These are phyloP conservation scores for Cloeon dipterum DNA, from an alignment of 2,888 invertebrate genomes.

Conservation along the genomic window DNA sequence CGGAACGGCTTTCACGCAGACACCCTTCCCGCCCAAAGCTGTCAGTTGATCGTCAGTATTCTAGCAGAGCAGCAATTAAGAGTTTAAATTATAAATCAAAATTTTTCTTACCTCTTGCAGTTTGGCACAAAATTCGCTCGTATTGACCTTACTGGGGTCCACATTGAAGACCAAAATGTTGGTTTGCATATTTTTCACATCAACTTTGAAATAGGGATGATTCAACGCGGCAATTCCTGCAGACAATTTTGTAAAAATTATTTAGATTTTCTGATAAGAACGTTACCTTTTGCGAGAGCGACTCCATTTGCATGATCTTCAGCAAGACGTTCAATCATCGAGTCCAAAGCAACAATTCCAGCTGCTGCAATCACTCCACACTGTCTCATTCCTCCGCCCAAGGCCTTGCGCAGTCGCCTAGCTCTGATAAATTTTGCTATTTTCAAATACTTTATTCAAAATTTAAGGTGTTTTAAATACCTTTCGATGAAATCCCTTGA, in stretches of 20 bases:
- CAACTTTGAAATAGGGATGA: slow-evolving; percentile 35
- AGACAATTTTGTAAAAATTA: slow-evolving; percentile 1
- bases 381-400: slow-evolving; percentile 91
- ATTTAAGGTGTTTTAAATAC: too few relatives aligned
- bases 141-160: slow-evolving; percentile 24
- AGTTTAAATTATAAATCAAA: not conserved
- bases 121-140: slow-evolving; percentile 28
- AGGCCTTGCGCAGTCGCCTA: slow-evolving; percentile 52
- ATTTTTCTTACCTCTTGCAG: slow-evolving; percentile 16
- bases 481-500: slow-evolving; percentile 42
- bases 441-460: not conserved
- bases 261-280: not conserved
- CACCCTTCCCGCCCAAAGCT: slow-evolving; percentile 4
- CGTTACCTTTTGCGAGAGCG: slow-evolving; percentile 38
- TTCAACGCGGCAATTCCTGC: slow-evolving; percentile 19
- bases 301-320: slow-evolving; percentile 52
- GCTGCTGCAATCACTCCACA: slow-evolving; percentile 78
- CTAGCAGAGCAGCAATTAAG: slow-evolving; percentile 1
- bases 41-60: slow-evolving; percentile 7
- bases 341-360: slow-evolving; percentile 57
- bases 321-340: slow-evolving; percentile 38
- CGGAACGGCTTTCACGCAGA: slow-evolving; percentile 6
- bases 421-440: slow-evolving; percentile 31
- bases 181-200: slow-evolving; percentile 35
- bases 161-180: slow-evolving; percentile 51